Conservation (phyloP, 2,888 invertebrate genomes). For the Galeruca laticollis region DNA sequence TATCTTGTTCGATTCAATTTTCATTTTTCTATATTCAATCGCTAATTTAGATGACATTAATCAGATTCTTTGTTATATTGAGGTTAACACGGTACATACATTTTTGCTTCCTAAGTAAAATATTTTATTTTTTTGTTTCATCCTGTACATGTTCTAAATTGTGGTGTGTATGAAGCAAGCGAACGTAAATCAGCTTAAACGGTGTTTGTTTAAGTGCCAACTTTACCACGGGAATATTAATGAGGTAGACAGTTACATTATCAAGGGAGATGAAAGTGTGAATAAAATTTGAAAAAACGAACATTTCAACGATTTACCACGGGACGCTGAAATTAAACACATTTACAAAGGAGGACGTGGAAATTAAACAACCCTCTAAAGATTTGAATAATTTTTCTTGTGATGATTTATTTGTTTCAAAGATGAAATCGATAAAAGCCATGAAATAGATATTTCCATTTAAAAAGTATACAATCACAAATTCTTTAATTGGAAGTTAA, state of each 20-base stretch:
- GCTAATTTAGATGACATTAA: too few relatives aligned
- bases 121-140: background rate
- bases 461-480: too few relatives aligned
- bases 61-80: too few relatives aligned
- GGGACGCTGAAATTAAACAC: background rate
- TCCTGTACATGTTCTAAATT: constrained; percentile 14
- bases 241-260: constrained; percentile 33
- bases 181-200: constrained; percentile 36
- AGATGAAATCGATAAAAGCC: too few relatives aligned
- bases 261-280: constrained; percentile 28
- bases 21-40: too few relatives aligned
- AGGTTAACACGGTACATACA: too few relatives aligned
- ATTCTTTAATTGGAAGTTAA: too few relatives aligned
- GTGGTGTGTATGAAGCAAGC: constrained; percentile 32
- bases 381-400: too few relatives aligned
- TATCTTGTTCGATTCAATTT: too few relatives aligned
- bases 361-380: background rate
- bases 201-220: constrained; percentile 41
- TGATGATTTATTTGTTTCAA: background rate
- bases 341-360: background rate
- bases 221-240: constrained; percentile 40
- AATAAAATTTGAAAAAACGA: constrained; percentile 29
- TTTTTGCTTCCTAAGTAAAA: background rate
- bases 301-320: background rate
- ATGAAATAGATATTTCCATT: too few relatives aligned